A percentile compares a stretch with the other conserved stretches of the same genome.
phyloP scores from a whole-genome alignment of 2,888 invertebrate species.

The Helicoverpa assulta region DNA sequence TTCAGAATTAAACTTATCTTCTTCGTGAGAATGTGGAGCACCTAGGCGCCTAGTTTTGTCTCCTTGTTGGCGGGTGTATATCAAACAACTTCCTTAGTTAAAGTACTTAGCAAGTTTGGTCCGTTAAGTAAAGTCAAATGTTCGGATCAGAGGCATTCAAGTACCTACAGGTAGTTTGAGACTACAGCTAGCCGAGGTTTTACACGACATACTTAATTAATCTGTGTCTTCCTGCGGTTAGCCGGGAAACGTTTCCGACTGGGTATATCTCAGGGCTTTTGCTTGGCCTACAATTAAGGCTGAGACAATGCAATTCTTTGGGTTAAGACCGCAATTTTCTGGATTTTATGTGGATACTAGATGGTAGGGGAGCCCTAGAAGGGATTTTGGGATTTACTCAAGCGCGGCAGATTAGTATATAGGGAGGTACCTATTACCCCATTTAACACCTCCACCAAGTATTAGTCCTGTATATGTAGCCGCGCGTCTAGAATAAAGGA shows the following conservation, averaged over 20 bases:
- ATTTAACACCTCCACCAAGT: no score
- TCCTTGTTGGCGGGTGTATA: conserved; percentile 40
- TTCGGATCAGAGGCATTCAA: conserved; percentile 39
- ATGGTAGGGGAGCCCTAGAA: no score
- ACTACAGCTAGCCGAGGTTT: conserved; percentile 34
- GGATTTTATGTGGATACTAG: conserved; percentile 22
- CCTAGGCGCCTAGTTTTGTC: conserved; percentile 42
- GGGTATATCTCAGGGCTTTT: conserved; percentile 15
- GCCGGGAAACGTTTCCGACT: conserved; percentile 21
- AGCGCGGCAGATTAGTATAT: no score
- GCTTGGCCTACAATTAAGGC: conserved; percentile 31
- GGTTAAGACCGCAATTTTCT: conserved; percentile 25
- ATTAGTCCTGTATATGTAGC: no score
- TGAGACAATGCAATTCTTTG: conserved; percentile 43
- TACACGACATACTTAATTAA: conserved; percentile 54
- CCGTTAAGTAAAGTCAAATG: conserved; percentile 51
- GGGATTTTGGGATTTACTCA: no score
- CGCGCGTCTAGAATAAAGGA: no score
- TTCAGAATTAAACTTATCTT: conserved; percentile 41
- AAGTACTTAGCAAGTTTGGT: conserved; percentile 51
- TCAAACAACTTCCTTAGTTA: conserved; percentile 55
- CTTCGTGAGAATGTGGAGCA: conserved; percentile 40
- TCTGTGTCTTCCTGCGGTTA: conserved; percentile 20
- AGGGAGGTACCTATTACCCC: no score
- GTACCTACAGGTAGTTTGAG: conserved; percentile 41